Base-by-base conservation (phyloP, 2,797 vertebrate genomes). In the Sebastolobus altivelis region DNA sequence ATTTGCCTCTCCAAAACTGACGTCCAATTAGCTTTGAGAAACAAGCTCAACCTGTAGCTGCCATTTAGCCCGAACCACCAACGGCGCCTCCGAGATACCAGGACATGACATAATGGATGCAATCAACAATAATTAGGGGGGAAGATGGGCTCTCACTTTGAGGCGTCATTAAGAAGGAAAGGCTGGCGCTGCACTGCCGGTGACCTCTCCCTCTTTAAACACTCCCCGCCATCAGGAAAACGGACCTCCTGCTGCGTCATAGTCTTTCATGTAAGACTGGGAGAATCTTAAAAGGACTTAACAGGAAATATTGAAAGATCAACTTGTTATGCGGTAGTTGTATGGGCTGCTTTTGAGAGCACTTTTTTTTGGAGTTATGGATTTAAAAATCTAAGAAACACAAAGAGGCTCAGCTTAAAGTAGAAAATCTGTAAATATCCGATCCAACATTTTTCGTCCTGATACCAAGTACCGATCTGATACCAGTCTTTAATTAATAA, bases 121-220 rank as follows among this genome's bases (percentile, higher is more conserved):
- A 96, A 95, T 96, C 95, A 95, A 93, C 92, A 94, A 94, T 95
- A 96, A 95, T 96, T 96, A 96, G 93, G 91, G 89, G 85, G 89
- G 94, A 94, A 93, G 90, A 94, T 93, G 88, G 88, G 87, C 90
- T 92, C 92, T 94, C 91, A 91, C 89, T 93, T 91, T 93, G 91
- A 93, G 89, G 88, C 69, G 79, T 94, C 90, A 93, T 95, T 94
- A 94, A 83, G 90, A 80, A 83, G 87, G 88, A 88, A 88, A 90
- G 85, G 88, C 89, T 85, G 86, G 43, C 79, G 70, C 82, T 83
- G 88, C 89, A 87, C 92, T 79, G 87, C 74, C 76, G 33, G 68
- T 94, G 93, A 95, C 94, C 94, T 92, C 88, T 73, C 77, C 82
- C 85, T 86, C 81, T 90, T 90, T 88, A 88, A 92, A 92, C 79